These are phyloP conservation scores for Tetrax tetrax DNA, from an alignment of 2,113 vertebrate genomes.

Conservation along the genomic window DNA sequence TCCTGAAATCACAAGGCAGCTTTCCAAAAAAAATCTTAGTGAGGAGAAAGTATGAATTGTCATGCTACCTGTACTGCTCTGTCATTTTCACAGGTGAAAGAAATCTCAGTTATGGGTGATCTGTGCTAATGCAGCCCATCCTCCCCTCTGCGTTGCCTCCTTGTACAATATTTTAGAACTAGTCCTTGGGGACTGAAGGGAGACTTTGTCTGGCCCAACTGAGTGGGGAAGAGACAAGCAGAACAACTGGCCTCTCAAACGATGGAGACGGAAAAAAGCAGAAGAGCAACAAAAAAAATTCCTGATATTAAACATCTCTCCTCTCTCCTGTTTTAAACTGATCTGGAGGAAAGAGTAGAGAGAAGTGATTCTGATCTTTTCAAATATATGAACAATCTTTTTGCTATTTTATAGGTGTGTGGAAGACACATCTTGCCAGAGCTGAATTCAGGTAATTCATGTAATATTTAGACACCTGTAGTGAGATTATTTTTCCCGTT, in stretches of 20 bases:
- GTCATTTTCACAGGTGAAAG: not conserved
- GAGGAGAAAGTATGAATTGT: not conserved
- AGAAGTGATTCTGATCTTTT: not conserved
- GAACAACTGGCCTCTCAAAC: not conserved
- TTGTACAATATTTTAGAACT: not conserved
- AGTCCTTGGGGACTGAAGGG: not conserved
- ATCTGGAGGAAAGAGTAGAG: not conserved
- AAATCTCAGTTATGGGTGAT: not conserved
- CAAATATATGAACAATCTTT: not conserved
- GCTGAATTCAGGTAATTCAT: not conserved
- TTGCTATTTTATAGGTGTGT: not conserved
- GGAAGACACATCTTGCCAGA: not conserved
- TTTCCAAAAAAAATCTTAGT: not conserved
- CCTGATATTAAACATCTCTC: not conserved
- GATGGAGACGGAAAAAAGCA: not conserved
- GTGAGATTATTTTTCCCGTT: constrained; percentile 32
- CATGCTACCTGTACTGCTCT: not conserved
- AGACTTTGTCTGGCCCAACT: not conserved
- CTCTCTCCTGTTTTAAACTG: not conserved
- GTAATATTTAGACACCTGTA: constrained; percentile 18
- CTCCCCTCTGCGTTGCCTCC: not conserved
- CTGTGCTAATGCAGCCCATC: not conserved
- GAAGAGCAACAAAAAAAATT: not conserved
- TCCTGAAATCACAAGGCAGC: not conserved
- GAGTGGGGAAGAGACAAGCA: not conserved